Base-by-base conservation (phyloP, 2,888 invertebrate species). In the Clostera curtula region DNA sequence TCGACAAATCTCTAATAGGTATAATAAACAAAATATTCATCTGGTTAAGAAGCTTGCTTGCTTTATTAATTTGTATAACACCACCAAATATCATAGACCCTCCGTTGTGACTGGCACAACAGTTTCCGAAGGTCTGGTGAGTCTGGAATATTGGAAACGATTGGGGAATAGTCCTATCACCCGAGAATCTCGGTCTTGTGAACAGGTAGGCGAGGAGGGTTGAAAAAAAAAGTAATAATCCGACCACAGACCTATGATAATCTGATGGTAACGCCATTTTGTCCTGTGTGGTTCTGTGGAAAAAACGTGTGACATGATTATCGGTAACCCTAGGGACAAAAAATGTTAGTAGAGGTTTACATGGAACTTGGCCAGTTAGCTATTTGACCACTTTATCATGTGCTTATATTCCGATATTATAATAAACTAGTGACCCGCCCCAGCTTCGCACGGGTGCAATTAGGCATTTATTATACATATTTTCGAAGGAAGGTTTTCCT, bases 241-340 rank as follows among this genome's bases (percentile, higher is more conserved):
- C 73, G 49, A 71, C 79, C 77, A 68, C 80, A 80, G 69, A 66
- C 41, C 69, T 69, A 64, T 71, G 75, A 72, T 83, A 83, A 83
- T 82, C 82, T 80, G 82, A 82, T 79, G 67, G 82, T 77, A 77
- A 82, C 82, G 80, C 82, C 69, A 79, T 80, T 82, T 80, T 83
- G 82, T 80, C 70, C 72, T 80, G 83, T 83, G 83, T 83, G 83
- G 82, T 77, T 83, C 76, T 51, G 39, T 50, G 45, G 57, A 75
- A 82, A 82, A 83, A 83, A 79, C 56, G 72, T 77, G 80, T 83
- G 83, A 82, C 80, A 79, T 74, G 82, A 80, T 80, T 80, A 83
- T 82, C 77, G 68, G 68, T 65, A 67, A 69, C 66, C 55, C 56
- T 58, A 46, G 36, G 37, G 36, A 60, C 50, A 69, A 75, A 77